Evolutionary conservation across 2,888 invertebrate species (phyloP).

Genomic region (Hoplodrina blanda): DNA sequence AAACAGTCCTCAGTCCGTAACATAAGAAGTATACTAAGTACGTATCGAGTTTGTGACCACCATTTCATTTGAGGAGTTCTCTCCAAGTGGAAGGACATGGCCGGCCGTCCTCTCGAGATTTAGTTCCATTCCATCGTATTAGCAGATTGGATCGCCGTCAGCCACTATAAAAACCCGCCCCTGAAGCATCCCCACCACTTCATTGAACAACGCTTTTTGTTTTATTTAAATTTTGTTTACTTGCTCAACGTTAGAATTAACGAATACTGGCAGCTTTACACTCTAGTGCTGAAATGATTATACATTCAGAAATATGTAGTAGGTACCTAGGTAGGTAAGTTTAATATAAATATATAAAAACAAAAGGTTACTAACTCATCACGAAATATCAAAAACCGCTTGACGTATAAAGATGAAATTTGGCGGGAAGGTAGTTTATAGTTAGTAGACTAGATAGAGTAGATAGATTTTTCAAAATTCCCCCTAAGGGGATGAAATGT

Average conservation of each 20-base stretch:
- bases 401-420: too few species aligned
- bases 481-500: too few species aligned
- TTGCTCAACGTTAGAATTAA: conserved; percentile 54
- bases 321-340: not conserved
- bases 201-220: conserved; percentile 63
- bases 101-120: conserved; percentile 68
- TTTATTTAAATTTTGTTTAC: conserved; percentile 67
- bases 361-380: too few species aligned
- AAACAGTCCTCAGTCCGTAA: conserved; percentile 4
- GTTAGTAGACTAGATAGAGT: too few species aligned
- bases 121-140: conserved; percentile 70
- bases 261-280: conserved; percentile 43
- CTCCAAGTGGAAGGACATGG: conserved; percentile 54
- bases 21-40: conserved; percentile 2
- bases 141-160: conserved; percentile 75
- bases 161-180: conserved; percentile 69
- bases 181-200: conserved; percentile 62
- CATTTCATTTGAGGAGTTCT: conserved; percentile 56
- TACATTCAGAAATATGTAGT: conserved; percentile 4
- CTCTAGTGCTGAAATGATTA: conserved; percentile 12
- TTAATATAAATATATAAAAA: not conserved
- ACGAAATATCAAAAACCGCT: too few species aligned
- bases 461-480: too few species aligned
- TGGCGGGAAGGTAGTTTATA: too few species aligned
- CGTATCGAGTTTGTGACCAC: conserved; percentile 26